Base-by-base conservation (phyloP, 2,797 vertebrate species). In the Pelochelys cantorii region DNA sequence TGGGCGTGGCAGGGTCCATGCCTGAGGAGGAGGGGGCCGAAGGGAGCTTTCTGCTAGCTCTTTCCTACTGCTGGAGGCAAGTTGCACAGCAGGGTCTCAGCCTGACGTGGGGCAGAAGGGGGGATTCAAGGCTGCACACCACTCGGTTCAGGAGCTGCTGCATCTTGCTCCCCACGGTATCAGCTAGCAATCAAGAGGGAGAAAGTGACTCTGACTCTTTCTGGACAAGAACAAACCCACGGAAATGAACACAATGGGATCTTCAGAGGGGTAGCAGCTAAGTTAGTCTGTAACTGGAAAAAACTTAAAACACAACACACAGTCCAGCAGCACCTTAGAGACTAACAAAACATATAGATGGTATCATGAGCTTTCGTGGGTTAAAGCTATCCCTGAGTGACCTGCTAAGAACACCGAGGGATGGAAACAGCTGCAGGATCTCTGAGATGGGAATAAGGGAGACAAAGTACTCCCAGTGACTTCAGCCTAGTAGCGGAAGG, bases 131-230 rank as follows among this genome's bases (percentile, higher is more conserved):
- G 37, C 22, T 83, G n/a, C 12, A 55, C 74, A 48, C 48, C 25
- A 59, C 53, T 8, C 10, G 79, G 5, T 42, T 91, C 27, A 88
- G 78, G 17, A 90, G 90, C 60, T 91, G 86, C 27, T 84, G n/a
- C 53, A n/a, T 90, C 4, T 68, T 59, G 37, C 22, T 90, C 82
- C 74, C 83, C 65, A 88, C 87, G 87, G 74, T 74, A 77, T 62
- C 60, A 87, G 79, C 53, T 90, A 23, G 52, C 1, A 1, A 62
- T 17, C 5, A 56, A 81, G 23, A 83, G n/a, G 81, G 31, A 80
- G 25, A 87, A 85, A 87, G 71, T 55, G 60, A 90, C 83, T 93
- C 9, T 6, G 57, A 15, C 23, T 84, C 22, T 71, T 83, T 88
- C 54, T 48, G 82, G 54, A 91, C 84, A 83, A 29, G 48, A 78